Base-by-base conservation (phyloP, 2,797 vertebrate genomes). In the Urosaurus nigricauda region DNA sequence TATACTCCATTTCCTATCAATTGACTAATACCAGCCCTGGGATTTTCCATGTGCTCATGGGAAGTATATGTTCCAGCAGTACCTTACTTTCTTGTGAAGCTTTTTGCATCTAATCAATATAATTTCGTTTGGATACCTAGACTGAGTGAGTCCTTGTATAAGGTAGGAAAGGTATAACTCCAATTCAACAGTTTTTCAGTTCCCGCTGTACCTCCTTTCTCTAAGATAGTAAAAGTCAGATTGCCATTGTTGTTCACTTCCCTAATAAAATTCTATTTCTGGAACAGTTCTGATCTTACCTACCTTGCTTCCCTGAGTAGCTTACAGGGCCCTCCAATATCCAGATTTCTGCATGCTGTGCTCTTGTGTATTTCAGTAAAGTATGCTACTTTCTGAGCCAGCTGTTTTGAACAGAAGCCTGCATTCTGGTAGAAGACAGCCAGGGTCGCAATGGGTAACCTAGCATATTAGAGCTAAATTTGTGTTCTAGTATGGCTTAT, bases 291-390 rank as follows among this genome's bases (percentile, higher is more conserved):
- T 83, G 40, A 83, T 65, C 43, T 85, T 58, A 60, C 75, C 40
- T 86, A 43, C n/a, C 37, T 79, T 37, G 43, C 63, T 70, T 86
- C 63, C 32, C n/a, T 12, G 4, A 58, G n/a, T 86, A 79, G 68
- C 65, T 56, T 87, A 79, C 16, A 70, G n/a, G 24, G 35, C 19
- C 53, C 17, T 87, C 65, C 51, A 24, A 37, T 32, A 70, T 14
- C 47, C 68, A 79, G 47, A 63, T 47, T 79, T 86, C 7, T 35
- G 47, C 63, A 37, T 17, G 8, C 14, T 68, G 51, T 11, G 63
- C 60, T 77, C 58, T 77, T 77, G 29, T 77, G 35, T 43, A 63
- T 78, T 78, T 77, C 32, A n/a, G 35, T 75, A 85, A 85, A 75
- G 75, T 58, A 58, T 58, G 37, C 37, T 75, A 32, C 37, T 26